Evolutionary conservation across 2,113 vertebrate genomes (phyloP), one percentile per base, ranked within the genome.

Genomic region (Polypterus bichir): DNA sequence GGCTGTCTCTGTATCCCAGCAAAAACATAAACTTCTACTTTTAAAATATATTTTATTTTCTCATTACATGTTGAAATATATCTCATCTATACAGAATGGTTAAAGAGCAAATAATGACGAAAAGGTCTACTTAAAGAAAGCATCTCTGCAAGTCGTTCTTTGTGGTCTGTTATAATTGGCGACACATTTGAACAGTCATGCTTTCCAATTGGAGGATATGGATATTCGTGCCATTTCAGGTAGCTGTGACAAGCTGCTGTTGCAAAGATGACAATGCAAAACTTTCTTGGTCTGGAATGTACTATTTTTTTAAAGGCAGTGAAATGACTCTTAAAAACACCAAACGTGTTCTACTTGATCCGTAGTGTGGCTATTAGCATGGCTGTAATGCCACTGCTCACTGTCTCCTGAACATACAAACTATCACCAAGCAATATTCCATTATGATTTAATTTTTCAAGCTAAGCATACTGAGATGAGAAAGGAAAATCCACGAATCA

Each of bases 371-470:
- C 52, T 68, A 49, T 68, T 52, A 49, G 48, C 65, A 44, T 60
- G 56, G 57, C 61, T 68, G 57, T 62, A 68, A 6, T 9, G 4
- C 54, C 48, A 27, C 52, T 66, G 64, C 52, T 66, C 58, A 66
- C 60, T 4, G 60, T 45, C 48, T 10, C 59, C 55, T 62, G 60
- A 11, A 46, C 60, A 51, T 66, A 66, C 51, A 57, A 56, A 65
- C 54, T 60, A 46, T 65, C 49, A 65, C 69, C 66, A 63, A 68
- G 63, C 59, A 65, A 47, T 27, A 65, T 68, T 68, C 54, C 66
- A 56, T 47, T 59, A 57, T 62, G 63, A 44, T 62, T 46, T 58
- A 44, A 57, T 44, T 7, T 48, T 54, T 59, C 10, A 59, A 62
- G 52, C 9, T 65, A 57, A 68, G 60, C 10, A 55, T 62, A 62